phyloP scores from a whole-genome alignment of 2,888 invertebrate species.

The Hesperia comma region DNA sequence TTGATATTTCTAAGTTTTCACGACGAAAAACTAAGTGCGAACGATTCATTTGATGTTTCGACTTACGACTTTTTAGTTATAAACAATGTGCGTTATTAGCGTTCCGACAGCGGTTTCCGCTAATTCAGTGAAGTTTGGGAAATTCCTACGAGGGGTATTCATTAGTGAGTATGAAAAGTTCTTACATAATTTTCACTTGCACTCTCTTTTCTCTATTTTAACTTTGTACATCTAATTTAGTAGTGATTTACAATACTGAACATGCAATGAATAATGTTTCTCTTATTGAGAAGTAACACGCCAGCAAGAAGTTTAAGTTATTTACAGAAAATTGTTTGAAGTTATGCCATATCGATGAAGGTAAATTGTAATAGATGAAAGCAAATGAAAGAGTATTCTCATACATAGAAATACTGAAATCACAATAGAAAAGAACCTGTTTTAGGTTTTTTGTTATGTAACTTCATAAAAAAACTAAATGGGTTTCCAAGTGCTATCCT shows the following conservation, averaged over 20 bases:
- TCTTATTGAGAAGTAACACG: background rate
- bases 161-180: conserved; percentile 63
- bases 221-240: background rate
- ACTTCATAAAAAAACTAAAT: background rate
- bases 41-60: conserved; percentile 61
- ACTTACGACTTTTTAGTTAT: conserved; percentile 60
- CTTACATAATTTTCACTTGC: conserved; percentile 46
- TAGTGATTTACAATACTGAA: background rate
- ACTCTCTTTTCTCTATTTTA: conserved; percentile 42
- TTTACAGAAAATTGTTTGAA: background rate
- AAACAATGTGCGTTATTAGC: conserved; percentile 63
- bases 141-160: conserved; percentile 61
- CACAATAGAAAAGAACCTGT: background rate
- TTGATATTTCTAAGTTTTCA: conserved; percentile 64
- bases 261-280: background rate
- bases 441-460: background rate
- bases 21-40: conserved; percentile 67
- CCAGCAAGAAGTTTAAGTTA: background rate
- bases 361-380: too few relatives aligned
- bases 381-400: background rate
- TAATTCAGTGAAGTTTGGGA: conserved; percentile 59
- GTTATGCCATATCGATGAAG: background rate
- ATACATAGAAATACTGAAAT: background rate
- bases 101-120: conserved; percentile 57
- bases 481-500: background rate